Base-by-base conservation (phyloP, 2,888 invertebrate species). In the Steinernema hermaphroditum region DNA sequence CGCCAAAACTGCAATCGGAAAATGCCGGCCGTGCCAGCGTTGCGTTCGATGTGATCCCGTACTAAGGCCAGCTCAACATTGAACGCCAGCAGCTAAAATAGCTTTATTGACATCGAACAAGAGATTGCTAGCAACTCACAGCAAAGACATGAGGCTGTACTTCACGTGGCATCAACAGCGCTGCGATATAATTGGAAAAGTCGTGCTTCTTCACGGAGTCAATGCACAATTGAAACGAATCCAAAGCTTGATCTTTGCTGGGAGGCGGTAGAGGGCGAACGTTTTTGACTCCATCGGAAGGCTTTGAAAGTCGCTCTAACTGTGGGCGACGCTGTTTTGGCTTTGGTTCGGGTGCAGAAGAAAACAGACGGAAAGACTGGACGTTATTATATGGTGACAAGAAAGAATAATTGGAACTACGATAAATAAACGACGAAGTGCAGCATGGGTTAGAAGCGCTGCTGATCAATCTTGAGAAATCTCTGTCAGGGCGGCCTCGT, bases 41-140 rank as follows among this genome's bases (percentile, higher is more conserved):
- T 70, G 14, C 79, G 75, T 43, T 80, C 76, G 19, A 86, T 83
- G 75, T 86, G 84, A 44, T 80, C 82, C 43, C 82, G 78, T 74
- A 95, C 91, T 84, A 92, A 90, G 9, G 96, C 92, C 70, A 96
- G 89, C 90, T 96, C 96, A 0, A 94, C 92, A 88, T 96, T 96
- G 82, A 96, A 93, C 34, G 96, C 94, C 84, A 95, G 90, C 9
- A 96, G 88, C 0, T 93, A 93, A 86, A 95, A 90, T 92, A n/a
- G 91, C n/a, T 16, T 44, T 50, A 79, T n/a, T 54, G n/a, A 14
- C 8, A 54, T 12, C n/a, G 9, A 27, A 68, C n/a, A 57, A 57
- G 32, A 19, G 14, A 32, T 37, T 44, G 8, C 24, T 44, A 14
- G 19, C 24, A 44, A 70, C 80, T 74, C 44, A 81, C 81, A 69